Base-by-base conservation (phyloP, 2,113 vertebrate genomes). In the Myiopsitta monachus region DNA sequence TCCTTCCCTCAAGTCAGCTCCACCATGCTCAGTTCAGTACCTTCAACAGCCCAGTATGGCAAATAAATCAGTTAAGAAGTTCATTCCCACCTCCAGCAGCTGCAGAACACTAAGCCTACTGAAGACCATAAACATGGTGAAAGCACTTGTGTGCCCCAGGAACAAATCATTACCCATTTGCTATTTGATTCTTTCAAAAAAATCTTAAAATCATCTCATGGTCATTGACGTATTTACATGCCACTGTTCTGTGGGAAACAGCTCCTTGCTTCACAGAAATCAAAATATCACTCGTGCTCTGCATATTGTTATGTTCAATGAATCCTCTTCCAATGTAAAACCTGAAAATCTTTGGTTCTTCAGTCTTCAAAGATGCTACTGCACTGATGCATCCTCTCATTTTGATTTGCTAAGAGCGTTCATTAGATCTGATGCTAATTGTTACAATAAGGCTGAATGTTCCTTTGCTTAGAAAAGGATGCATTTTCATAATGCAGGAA, bases 141-240 rank as follows among this genome's bases (percentile, higher is more conserved):
- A 38, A 73, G 54, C 14, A 30, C 67, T 6, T 14, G 16, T 11
- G 22, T 1, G 3, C 2, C 23, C 27, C 17, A 47, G 10, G 23
- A 38, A 75, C 12, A 2, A 83, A 38, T 59, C 66, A 51, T 36
- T 70, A 66, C 31, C 14, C 22, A 38, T 30, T 41, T 44, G 11
- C 15, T 76, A 55, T 27, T 51, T n/a, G 24, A 79, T 33, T 68
- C 26, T 79, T 75, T 24, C 18, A 82, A 54, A 70, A 70, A 78
- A 63, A 9, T 14, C 22, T 87, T 84, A n/a, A 70, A 79, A 31
- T 41, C 3, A 39, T 38, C 49, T 89, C 57, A 52, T 57, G 63
- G 57, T 23, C 43, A 64, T 0, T 0, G 3, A 10, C 39, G 1
- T 44, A 73, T 27, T 59, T 61, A 51, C 11, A 15, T 1, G 15